Evolutionary conservation across 2,888 invertebrate genomes (phyloP), one percentile per base, ranked within the genome.

Genomic region (Carcina quercana): DNA sequence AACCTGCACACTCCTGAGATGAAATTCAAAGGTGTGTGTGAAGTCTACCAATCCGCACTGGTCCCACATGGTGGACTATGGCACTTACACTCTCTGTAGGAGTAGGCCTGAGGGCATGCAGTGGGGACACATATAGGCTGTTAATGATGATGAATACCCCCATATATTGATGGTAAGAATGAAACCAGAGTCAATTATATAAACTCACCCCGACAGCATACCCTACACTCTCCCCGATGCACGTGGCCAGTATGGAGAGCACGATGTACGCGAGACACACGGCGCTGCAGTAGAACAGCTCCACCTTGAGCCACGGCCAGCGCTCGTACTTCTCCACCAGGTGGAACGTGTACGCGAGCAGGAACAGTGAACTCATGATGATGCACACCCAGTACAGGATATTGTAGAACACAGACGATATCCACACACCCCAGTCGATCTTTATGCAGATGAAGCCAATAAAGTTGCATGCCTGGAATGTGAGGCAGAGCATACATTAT

Each of bases 251-350:
- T 42, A 90, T 87, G 1, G 94, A 88, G 10, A 93, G 92, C 29
- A 93, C 87, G 28, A 95, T 82, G 56, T 92, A 95, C 14, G 91
- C 86, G 10, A 90, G 58, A 0, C 88, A 78, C 89, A 93, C 91
- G 0, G 89, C 39, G 1, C 79, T 80, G 57, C 92, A 92, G 72
- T 87, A 95, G 29, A 87, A 78, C 47, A 94, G 87, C 75, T 96
- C 95, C 45, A 90, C 86, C 67, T 92, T 91, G 21, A 93, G 74
- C 95, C 96, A 96, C 0, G 95, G 95, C 54, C 93, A 87, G 51
- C 86, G 88, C 58, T 90, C 89, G 44, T 91, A 88, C 61, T 91
- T 92, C 72, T 96, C 96, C 31, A 95, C 87, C 5, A 95, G 82
- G 65, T 95, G 95, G 66, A 95, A 93, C 24, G 92, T 60, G 65